Evolutionary conservation across 2,888 invertebrate genomes (phyloP), one percentile per base, ranked within the genome.

Genomic region (Sesia bembeciformis): DNA sequence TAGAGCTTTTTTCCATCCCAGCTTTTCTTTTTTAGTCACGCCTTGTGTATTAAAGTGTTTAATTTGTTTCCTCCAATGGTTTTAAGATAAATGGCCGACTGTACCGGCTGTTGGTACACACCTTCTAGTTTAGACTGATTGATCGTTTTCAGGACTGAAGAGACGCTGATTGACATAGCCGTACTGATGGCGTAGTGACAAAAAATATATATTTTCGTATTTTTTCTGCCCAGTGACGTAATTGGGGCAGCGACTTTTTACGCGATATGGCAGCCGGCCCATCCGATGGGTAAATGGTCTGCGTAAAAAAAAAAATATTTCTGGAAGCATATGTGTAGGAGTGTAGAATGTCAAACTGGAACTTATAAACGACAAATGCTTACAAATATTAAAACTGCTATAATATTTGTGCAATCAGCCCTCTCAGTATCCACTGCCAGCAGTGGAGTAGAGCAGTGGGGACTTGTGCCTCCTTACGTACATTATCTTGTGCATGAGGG

Each of bases 31-130:
- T 87, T 86, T 78, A 82, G 85, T 83, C 82, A 84, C 88, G 86
- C 84, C 84, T 81, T 75, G 70, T 79, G 81, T 80, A 83, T 87
- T 87, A 84, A 84, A 86, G 81, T 85, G 80, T 82, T 89, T 87
- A 89, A 89, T 89, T 88, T 86, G 87, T 87, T 78, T 78, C 79
- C 72, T 74, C 67, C 72, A 72, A 79, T 75, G 74, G 68, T 63
- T 60, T 58, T 57, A 74, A 83, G 82, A 84, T 82, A 70, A 76
- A 86, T 82, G 70, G 74, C 62, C 23, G 5, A 5, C 23, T 53
- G 7, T n/a, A 5, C 23, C 53, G 52, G 46, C 64, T 65, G 70
- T 68, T 72, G 76, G 73, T 72, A 71, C 69, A 62, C 67, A 64
- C 62, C 67, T 65, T 63, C 69, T 70, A 59, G 65, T 58, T 67